Evolutionary conservation across 2,888 invertebrate species (phyloP), one percentile per base, ranked within the genome.

Genomic region (Reticulitermes lucifugus): DNA sequence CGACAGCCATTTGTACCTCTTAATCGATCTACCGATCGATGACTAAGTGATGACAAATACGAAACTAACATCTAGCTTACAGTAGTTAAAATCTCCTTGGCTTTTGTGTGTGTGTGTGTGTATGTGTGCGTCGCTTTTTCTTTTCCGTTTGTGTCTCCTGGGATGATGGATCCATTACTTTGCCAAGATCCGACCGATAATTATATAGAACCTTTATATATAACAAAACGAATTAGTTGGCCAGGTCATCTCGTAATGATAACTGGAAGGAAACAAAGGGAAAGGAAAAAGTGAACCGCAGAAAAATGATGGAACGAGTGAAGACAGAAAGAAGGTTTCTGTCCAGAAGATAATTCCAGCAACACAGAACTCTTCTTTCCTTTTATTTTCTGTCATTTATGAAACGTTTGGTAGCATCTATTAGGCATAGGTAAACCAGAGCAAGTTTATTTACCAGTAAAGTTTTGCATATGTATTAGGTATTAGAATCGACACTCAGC

Each of bases 81-180:
- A 46, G 77, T n/a, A 81, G 81, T 70, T 70, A 46, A 70, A 81
- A 81, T 22, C 43, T 12, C 81, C 70, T 60, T 29, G 80, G 14
- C 60, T 75, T 73, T 79, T 73, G 35, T 25, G 35, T 70, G 60
- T 12, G 46, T 79, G 80, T 83, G 79, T 85, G 70, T 79, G 77
- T 73, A 22, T 65, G 35, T 65, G 70, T 83, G 29, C 77, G 59
- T 84, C 46, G 55, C 41, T 41, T n/a, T 22, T 84, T 84, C 82
- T 84, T 79, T 71, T 85, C 82, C 51, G 87, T 88, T 89, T 90
- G 90, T 90, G 90, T 90, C 90, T 90, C 89, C 87, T 88, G 91
- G 91, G 91, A 91, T 91, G 91, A 91, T 91, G 91, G 91, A 91
- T 91, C 91, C 91, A 91, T 91, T 91, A 91, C 90, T 91, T 91